phyloP scores from a whole-genome alignment of 2,888 invertebrate species.

The Platycnemis pennipes region DNA sequence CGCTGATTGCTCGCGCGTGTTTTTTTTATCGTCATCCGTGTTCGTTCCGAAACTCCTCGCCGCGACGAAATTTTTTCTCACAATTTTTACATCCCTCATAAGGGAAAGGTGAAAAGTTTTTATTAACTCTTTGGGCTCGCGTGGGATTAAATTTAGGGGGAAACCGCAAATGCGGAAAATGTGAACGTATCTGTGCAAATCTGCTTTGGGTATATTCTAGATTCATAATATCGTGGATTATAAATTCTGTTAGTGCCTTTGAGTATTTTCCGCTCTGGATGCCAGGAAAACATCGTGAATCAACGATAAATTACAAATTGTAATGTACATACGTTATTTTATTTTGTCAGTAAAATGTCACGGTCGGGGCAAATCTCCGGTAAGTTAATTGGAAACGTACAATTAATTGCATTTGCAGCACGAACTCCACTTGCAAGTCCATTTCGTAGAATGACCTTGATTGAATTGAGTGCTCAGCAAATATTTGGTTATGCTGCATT shows the following conservation, averaged over 20 bases:
- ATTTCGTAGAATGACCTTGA: background rate
- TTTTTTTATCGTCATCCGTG: background rate
- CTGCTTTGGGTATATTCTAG: background rate
- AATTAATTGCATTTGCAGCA: background rate
- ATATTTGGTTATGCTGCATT: background rate
- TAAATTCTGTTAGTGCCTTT: background rate
- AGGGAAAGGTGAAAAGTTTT: slow-evolving; percentile 7
- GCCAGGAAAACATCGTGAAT: background rate
- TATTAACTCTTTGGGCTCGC: slow-evolving; percentile 2
- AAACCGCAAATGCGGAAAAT: slow-evolving; percentile 22
- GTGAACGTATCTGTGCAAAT: background rate
- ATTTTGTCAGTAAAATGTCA: background rate
- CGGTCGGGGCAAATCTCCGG: background rate
- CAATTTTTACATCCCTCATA: background rate
- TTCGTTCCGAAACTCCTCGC: background rate
- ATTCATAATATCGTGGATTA: background rate
- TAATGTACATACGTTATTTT: background rate
- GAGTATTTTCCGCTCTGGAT: background rate
- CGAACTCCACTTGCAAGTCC: background rate
- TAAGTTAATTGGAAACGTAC: background rate
- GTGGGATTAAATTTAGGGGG: slow-evolving; percentile 3
- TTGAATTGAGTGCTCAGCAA: background rate
- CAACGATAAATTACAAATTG: background rate
- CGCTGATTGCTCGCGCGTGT: background rate
- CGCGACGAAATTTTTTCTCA: background rate